Evolutionary conservation across 1,140 invertebrate species (phyloP), one percentile per base, ranked within the genome.

Genomic region (Drosophila kohkoa): DNA sequence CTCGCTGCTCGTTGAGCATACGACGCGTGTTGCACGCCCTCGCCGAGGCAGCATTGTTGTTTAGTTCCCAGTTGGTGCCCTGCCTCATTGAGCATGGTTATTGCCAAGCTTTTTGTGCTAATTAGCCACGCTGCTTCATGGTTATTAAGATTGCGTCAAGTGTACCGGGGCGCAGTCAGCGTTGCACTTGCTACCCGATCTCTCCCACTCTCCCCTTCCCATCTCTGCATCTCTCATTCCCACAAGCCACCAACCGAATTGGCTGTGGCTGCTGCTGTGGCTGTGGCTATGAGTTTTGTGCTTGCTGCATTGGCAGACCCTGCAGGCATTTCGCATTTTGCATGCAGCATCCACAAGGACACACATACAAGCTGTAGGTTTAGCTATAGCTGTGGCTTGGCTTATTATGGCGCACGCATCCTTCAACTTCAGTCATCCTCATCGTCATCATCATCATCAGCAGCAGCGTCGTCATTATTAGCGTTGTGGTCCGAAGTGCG

Each of bases 131-230:
- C 85, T 91, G 85, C 89, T 91, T 91, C 89, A 91, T 91, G 89
- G 89, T 91, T 91, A 91, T 91, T 91, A 91, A 91, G 89, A 91
- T 91, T 91, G 83, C 90, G 89, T 91, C 90, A 91, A 91, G 89
- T 91, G 89, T 82, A 79, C 82, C 77, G 58, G 75, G 45, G 68
- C 48, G 15, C 55, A 67, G 48, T 60, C 69, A 59, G 35, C 72
- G 48, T 66, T 68, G 75, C 73, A 80, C 43, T 66, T 48, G 41
- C 79, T 45, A 75, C 60, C 38, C 45, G 35, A 38, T 38, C 35
- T 49, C 13, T 7, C 60, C 30, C 6, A 32, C n/a, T 57, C 25
- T 35, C 15, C 13, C 20, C 15, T 16, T 32, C 30, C 35, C 10
- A 38, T 7, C 48, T 38, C 13, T 25, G 13, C 13, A 15, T 1